Evolutionary conservation across 2,113 vertebrate genomes (phyloP).

Genomic region (Thymallus thymallus): DNA sequence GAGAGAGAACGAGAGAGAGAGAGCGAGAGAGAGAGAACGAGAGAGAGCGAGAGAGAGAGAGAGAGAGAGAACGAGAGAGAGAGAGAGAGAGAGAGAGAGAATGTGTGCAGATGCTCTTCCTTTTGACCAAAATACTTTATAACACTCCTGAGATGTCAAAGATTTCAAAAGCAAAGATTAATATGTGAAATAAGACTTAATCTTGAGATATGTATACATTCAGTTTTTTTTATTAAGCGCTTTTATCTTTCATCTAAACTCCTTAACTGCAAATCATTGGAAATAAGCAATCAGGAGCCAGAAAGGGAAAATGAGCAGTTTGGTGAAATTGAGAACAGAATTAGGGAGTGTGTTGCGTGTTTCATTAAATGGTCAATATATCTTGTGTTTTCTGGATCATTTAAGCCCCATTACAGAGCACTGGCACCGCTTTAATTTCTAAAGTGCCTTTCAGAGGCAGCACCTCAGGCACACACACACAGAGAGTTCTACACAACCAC

Average conservation of each 20-base stretch:
- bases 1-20: slow-evolving; percentile 53
- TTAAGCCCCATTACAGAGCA: slow-evolving; percentile 83
- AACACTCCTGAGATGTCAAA: neutral
- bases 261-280: neutral
- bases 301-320: neutral
- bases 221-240: neutral
- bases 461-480: slow-evolving; percentile 70
- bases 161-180: neutral
- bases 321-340: slow-evolving; percentile 54
- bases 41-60: neutral
- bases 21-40: slow-evolving; percentile 19
- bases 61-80: neutral
- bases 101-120: neutral
- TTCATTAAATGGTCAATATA: slow-evolving; percentile 84
- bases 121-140: neutral
- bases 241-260: neutral
- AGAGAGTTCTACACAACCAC: slow-evolving; percentile 48
- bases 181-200: neutral
- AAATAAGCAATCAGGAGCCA: neutral
- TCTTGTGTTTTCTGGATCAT: slow-evolving; percentile 84
- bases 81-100: neutral
- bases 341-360: slow-evolving; percentile 65
- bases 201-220: neutral
- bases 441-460: slow-evolving; percentile 78
- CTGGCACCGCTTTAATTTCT: slow-evolving; percentile 79